phyloP scores from a whole-genome alignment of 92 coral and sea anemone species.

The Virgularia gustaviana region DNA sequence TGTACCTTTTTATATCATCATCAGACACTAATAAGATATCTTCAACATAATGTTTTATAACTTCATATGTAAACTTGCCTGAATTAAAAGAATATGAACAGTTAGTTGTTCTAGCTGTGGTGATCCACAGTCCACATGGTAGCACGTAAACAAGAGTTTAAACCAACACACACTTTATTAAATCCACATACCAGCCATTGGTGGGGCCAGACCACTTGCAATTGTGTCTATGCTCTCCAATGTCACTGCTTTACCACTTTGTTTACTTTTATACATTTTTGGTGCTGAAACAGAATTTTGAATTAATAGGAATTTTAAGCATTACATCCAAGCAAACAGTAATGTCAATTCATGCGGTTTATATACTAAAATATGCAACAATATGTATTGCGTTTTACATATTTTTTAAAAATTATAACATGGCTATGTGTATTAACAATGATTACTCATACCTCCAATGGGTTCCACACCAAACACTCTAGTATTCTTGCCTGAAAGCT shows the following conservation, averaged over 20 bases:
- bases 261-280: conserved; percentile 58
- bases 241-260: conserved; percentile 51
- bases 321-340: too few species aligned
- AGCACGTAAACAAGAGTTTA: neutral
- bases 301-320: too few species aligned
- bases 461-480: conserved; percentile 64
- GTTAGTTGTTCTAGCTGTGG: neutral
- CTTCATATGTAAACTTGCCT: conserved; percentile 55
- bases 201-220: conserved; percentile 66
- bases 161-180: neutral
- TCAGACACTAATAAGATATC: conserved; percentile 61
- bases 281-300: conserved; percentile 70
- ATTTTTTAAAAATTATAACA: neutral
- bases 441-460: conserved; percentile 54
- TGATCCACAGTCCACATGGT: too few species aligned
- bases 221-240: conserved; percentile 48
- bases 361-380: too few species aligned
- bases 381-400: too few species aligned
- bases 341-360: too few species aligned
- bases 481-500: conserved; percentile 54
- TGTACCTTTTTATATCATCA: conserved; percentile 60
- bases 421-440: too few species aligned
- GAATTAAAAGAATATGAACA: neutral
- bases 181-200: conserved; percentile 53
- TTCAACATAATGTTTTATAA: conserved; percentile 61